Evolutionary conservation across 2,888 invertebrate species (phyloP).

Genomic region (Periphyllus acericola): DNA sequence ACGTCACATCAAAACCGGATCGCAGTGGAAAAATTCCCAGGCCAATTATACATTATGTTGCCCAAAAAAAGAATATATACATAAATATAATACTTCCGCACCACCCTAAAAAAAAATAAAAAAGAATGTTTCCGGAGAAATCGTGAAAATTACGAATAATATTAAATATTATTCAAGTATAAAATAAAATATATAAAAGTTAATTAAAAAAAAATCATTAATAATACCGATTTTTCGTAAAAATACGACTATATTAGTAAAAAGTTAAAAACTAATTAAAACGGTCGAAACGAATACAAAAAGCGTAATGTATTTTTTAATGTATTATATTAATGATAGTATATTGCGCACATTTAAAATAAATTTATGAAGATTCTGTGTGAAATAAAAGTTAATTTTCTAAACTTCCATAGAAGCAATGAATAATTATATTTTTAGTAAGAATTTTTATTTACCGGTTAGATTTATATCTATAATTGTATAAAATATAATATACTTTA

Average conservation of each 20-base stretch:
- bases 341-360: too few relatives aligned
- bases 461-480: background rate
- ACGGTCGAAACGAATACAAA: too few relatives aligned
- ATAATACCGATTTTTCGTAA: too few relatives aligned
- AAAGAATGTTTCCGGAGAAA: background rate
- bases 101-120: background rate
- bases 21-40: background rate
- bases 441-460: background rate
- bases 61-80: background rate
- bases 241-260: too few relatives aligned
- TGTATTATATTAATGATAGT: too few relatives aligned
- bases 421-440: background rate
- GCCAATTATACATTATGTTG: background rate
- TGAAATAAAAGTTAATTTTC: too few relatives aligned
- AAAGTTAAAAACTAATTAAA: too few relatives aligned
- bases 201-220: background rate
- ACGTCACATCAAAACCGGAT: background rate
- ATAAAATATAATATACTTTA: background rate
- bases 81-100: too few relatives aligned
- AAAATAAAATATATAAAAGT: background rate
- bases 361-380: too few relatives aligned
- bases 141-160: background rate
- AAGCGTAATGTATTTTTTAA: too few relatives aligned
- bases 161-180: background rate
- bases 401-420: too few relatives aligned